phyloP scores from a whole-genome alignment of 2,113 vertebrate genomes.

The Phrynocephalus versicolor region DNA sequence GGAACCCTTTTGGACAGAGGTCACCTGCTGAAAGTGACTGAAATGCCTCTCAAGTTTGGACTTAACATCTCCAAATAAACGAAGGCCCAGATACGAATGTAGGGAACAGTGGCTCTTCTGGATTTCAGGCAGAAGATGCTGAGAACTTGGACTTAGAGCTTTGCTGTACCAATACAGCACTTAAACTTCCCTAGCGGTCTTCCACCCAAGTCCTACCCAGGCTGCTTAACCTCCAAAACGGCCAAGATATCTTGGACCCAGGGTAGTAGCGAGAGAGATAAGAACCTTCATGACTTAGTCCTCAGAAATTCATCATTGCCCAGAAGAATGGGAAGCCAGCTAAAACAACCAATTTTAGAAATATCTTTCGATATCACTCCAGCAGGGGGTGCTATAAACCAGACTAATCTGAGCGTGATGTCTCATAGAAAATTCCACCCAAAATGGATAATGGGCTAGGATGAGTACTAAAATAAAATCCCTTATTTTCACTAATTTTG shows the following conservation, averaged over 20 bases:
- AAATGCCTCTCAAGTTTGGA: background rate
- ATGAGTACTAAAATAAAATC: too few species aligned
- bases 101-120: background rate
- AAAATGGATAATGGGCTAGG: too few species aligned
- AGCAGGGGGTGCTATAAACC: conserved; percentile 8
- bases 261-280: background rate
- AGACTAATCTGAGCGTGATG: background rate
- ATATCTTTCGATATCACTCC: background rate
- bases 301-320: background rate
- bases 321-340: background rate
- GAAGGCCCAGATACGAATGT: background rate
- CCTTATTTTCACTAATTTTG: background rate
- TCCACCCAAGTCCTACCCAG: background rate
- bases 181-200: too few species aligned
- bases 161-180: background rate
- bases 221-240: too few species aligned
- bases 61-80: background rate
- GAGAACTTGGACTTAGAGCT: background rate
- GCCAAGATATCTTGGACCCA: background rate
- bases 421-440: too few species aligned
- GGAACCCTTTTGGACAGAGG: background rate
- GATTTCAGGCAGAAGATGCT: background rate
- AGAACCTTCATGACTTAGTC: background rate
- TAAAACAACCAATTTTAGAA: background rate
- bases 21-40: background rate